These are phyloP conservation scores for Laspeyria flexula DNA, from an alignment of 2,888 invertebrate genomes.

Conservation along the genomic window DNA sequence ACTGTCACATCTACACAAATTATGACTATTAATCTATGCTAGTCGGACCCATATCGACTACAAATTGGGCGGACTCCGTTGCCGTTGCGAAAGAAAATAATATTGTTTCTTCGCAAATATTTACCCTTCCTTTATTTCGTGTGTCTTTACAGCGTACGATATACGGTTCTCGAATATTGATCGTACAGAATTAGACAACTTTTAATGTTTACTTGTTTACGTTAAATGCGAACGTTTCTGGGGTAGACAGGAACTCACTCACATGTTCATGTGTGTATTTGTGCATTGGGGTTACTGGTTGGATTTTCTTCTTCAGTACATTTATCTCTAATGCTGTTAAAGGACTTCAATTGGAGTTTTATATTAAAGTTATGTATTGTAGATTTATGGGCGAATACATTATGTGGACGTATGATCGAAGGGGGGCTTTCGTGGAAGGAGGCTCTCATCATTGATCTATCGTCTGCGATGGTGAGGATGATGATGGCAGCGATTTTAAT, in stretches of 20 bases:
- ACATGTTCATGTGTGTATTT: too few relatives aligned
- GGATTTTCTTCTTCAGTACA: too few relatives aligned
- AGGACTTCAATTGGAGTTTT: too few relatives aligned
- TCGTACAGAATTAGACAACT: slow-evolving; percentile 32
- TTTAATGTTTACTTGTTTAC: slow-evolving; percentile 23
- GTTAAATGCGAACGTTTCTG: slow-evolving; percentile 3
- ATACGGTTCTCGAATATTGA: slow-evolving; percentile 52
- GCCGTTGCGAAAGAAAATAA: slow-evolving; percentile 78
- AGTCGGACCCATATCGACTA: slow-evolving; percentile 79
- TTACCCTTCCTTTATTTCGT: slow-evolving; percentile 73
- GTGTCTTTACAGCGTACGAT: slow-evolving; percentile 60
- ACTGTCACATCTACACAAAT: slow-evolving; percentile 35
- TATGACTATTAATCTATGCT: slow-evolving; percentile 58
- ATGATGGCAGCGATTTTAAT: too few relatives aligned
- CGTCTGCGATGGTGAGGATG: too few relatives aligned
- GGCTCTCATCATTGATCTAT: too few relatives aligned
- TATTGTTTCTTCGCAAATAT: slow-evolving; percentile 85
- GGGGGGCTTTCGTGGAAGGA: too few relatives aligned
- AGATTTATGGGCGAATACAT: too few relatives aligned
- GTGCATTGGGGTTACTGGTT: too few relatives aligned
- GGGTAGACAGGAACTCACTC: background rate
- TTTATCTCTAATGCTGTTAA: too few relatives aligned
- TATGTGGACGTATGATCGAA: too few relatives aligned
- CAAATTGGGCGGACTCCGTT: slow-evolving; percentile 75
- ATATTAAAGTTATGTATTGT: too few relatives aligned